Percentiles rank a stretch among this genome's conserved stretches.
Conservation (phyloP, 2,113 vertebrate genomes). For the Salminus brasiliensis region DNA sequence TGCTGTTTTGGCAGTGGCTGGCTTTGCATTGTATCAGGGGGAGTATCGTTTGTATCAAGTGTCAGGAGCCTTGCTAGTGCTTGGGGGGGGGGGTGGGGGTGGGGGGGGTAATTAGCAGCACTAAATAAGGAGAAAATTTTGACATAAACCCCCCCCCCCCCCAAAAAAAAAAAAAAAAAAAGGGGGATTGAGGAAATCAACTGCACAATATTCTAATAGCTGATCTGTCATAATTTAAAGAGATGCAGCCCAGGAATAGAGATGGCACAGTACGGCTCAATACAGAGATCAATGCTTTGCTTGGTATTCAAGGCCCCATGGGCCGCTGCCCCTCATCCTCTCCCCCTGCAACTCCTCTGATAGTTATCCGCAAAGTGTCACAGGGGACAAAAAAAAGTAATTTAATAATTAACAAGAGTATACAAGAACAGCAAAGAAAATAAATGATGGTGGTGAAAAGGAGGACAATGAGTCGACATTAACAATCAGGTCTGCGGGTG, state of each 20-base stretch:
- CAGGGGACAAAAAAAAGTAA: conserved; percentile 65
- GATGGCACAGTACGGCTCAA: not conserved
- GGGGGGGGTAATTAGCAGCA: too few relatives aligned
- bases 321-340: conserved; percentile 48
- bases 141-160: too few relatives aligned
- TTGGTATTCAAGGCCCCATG: conserved; percentile 33
- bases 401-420: conserved; percentile 82
- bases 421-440: conserved; percentile 82
- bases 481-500: conserved; percentile 82
- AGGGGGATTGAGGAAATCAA: not conserved
- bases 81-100: too few relatives aligned
- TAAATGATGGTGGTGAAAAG: conserved; percentile 77
- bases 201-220: not conserved
- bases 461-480: conserved; percentile 83
- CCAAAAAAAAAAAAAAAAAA: too few relatives aligned
- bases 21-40: too few relatives aligned
- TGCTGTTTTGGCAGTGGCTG: too few relatives aligned
- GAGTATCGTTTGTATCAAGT: too few relatives aligned
- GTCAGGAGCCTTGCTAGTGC: too few relatives aligned
- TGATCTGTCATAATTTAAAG: conserved; percentile 1
- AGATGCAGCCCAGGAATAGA: not conserved
- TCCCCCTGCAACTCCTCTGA: conserved; percentile 59
- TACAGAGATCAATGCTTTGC: conserved; percentile 39
- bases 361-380: conserved; percentile 73
- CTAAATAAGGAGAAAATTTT: too few relatives aligned